A percentile compares a stretch with the other conserved stretches of the same genome.
Evolutionary conservation across 35 echinoderm and acorn worm genomes (phyloP).

Genomic region (Apostichopus japonicus): DNA sequence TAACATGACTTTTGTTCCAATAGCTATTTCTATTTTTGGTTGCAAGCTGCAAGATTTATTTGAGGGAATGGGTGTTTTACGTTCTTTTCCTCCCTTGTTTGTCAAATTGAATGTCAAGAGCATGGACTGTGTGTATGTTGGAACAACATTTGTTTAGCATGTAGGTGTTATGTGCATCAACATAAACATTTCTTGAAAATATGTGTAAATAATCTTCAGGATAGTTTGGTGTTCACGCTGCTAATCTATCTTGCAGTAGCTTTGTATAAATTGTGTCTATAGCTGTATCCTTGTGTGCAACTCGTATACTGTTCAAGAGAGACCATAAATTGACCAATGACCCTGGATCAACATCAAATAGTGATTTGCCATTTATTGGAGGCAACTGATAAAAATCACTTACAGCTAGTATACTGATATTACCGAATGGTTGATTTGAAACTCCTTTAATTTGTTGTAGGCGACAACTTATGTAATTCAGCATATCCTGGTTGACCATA

Average conservation of each 20-base stretch:
- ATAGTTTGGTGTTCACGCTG: not conserved
- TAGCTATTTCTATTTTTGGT: not conserved
- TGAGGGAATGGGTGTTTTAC: not conserved
- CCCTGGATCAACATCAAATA: slow-evolving; percentile 10
- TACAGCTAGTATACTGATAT: slow-evolving; percentile 64
- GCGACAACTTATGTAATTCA: slow-evolving; percentile 37
- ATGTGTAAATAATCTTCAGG: not conserved
- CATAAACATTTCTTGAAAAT: slow-evolving; percentile 5
- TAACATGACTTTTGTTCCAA: slow-evolving; percentile 61
- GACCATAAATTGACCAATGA: slow-evolving; percentile 36
- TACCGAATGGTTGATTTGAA: slow-evolving; percentile 58
- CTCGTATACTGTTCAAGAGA: slow-evolving; percentile 16
- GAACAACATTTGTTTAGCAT: slow-evolving; percentile 6
- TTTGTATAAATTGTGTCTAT: not conserved
- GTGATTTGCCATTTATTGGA: slow-evolving; percentile 29
- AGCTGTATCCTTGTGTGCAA: not conserved
- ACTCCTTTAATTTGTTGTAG: slow-evolving; percentile 67
- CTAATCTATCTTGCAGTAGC: not conserved
- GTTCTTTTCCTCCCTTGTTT: slow-evolving; percentile 28
- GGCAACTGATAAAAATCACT: slow-evolving; percentile 69
- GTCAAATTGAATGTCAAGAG: slow-evolving; percentile 32
- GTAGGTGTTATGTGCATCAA: slow-evolving; percentile 29
- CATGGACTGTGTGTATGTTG: not conserved
- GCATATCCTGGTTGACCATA: too few species aligned
- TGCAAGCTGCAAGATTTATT: not conserved